phyloP scores from a whole-genome alignment of 2,888 invertebrate genomes.

The Drosophila engyochracea region DNA sequence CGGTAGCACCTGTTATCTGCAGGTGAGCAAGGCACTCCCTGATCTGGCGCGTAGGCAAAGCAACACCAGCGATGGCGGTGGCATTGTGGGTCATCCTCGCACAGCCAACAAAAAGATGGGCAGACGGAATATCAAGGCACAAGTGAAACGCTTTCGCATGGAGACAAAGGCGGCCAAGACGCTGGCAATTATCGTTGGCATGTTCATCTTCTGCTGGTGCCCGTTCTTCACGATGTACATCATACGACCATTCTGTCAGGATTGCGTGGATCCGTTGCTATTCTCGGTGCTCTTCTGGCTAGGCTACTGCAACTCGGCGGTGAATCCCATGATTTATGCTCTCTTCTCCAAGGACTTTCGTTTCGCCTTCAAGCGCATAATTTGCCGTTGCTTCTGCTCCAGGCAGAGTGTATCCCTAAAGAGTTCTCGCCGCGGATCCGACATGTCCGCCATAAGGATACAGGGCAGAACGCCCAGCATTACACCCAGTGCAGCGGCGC shows the following conservation, averaged over 20 bases:
- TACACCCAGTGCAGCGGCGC: slow-evolving; percentile 86
- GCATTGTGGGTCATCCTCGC: slow-evolving; percentile 69
- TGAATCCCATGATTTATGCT: slow-evolving; percentile 98
- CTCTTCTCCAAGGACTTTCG: slow-evolving; percentile 97
- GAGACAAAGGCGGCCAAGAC: slow-evolving; percentile 99
- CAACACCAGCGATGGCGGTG: slow-evolving; percentile 73
- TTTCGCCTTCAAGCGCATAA: slow-evolving; percentile 96
- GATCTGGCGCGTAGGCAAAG: slow-evolving; percentile 84
- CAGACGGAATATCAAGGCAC: slow-evolving; percentile 95
- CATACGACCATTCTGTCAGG: slow-evolving; percentile 93
- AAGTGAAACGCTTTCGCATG: slow-evolving; percentile 96
- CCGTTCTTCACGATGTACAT: slow-evolving; percentile 98
- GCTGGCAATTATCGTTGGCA: slow-evolving; percentile 97
- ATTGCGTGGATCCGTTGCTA: slow-evolving; percentile 93
- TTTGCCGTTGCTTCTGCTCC: slow-evolving; percentile 93
- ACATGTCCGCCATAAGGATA: slow-evolving; percentile 87
- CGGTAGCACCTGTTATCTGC: slow-evolving; percentile 87
- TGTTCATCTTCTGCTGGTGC: slow-evolving; percentile 98
- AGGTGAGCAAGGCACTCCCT: slow-evolving; percentile 86
- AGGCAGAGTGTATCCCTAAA: slow-evolving; percentile 84
- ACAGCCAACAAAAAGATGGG: slow-evolving; percentile 88
- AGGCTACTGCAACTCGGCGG: slow-evolving; percentile 98
- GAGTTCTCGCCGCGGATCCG: slow-evolving; percentile 87
- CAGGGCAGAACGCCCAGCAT: slow-evolving; percentile 87
- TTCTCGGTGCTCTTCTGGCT: slow-evolving; percentile 98